Evolutionary conservation across 2,797 vertebrate genomes (phyloP).

Genomic region (Cossypha dichroa): DNA sequence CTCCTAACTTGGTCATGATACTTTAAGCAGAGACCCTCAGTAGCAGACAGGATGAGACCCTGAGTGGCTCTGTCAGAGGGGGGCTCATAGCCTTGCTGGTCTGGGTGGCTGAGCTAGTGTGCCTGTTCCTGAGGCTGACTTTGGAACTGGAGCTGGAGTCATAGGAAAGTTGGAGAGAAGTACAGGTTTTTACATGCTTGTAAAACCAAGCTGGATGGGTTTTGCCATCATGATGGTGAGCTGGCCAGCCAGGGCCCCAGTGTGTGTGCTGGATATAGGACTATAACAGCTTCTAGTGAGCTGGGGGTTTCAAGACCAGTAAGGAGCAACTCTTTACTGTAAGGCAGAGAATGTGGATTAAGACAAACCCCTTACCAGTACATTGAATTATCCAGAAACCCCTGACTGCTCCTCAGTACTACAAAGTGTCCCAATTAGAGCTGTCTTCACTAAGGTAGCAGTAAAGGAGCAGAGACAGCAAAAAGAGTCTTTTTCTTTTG

Average conservation of each 20-base stretch:
- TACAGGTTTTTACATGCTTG: background rate
- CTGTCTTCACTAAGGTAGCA: background rate
- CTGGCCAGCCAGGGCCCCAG: background rate
- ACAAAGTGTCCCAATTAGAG: background rate
- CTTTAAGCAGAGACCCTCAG: background rate
- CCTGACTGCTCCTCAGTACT: background rate
- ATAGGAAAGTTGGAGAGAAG: background rate
- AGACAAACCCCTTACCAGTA: background rate
- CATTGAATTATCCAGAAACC: background rate
- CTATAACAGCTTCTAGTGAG: background rate
- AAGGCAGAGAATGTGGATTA: background rate
- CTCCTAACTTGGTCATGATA: accelerated
- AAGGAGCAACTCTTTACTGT: background rate
- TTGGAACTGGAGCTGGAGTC: background rate
- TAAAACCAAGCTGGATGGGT: background rate
- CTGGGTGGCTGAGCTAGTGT: background rate
- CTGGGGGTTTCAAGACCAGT: background rate
- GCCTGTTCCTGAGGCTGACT: background rate
- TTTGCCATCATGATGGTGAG: accelerated
- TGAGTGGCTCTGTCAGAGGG: background rate
- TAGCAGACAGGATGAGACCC: background rate
- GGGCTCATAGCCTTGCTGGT: background rate
- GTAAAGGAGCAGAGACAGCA: background rate
- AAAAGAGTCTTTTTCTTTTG: background rate
- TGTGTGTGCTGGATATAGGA: background rate